Evolutionary conservation across 2,113 vertebrate genomes (phyloP).

Genomic region (Saimiri boliviensis): DNA sequence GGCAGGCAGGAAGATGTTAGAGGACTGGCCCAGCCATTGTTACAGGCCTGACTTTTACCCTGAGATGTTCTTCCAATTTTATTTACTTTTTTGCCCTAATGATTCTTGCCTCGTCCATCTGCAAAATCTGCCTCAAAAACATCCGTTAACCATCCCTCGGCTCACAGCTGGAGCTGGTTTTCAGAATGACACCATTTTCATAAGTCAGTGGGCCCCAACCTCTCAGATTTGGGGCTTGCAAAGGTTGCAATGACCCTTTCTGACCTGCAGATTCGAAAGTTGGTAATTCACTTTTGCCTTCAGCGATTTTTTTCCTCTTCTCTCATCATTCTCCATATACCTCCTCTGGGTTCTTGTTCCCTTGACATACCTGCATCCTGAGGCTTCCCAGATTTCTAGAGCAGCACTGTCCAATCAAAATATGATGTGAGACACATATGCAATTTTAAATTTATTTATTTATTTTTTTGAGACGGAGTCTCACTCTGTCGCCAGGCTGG

Average conservation of each 20-base stretch:
- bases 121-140: background rate
- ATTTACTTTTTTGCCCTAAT: background rate
- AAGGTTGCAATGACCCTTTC: background rate
- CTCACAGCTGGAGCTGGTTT: background rate
- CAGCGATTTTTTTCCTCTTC: background rate
- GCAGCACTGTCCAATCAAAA: background rate
- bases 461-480: too few species aligned
- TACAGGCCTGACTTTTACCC: background rate
- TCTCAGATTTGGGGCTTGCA: background rate
- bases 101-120: background rate
- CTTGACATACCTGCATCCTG: background rate
- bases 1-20: background rate
- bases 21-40: background rate
- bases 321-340: fast-evolving
- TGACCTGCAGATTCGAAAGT: background rate
- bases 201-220: background rate
- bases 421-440: background rate
- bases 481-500: too few species aligned
- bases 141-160: background rate
- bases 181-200: background rate
- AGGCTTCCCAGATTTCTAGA: background rate
- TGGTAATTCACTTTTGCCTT: background rate
- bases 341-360: background rate
- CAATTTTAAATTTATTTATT: background rate
- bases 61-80: background rate